phyloP scores from a whole-genome alignment of 2,113 vertebrate species.

The Polyodon spathula region DNA sequence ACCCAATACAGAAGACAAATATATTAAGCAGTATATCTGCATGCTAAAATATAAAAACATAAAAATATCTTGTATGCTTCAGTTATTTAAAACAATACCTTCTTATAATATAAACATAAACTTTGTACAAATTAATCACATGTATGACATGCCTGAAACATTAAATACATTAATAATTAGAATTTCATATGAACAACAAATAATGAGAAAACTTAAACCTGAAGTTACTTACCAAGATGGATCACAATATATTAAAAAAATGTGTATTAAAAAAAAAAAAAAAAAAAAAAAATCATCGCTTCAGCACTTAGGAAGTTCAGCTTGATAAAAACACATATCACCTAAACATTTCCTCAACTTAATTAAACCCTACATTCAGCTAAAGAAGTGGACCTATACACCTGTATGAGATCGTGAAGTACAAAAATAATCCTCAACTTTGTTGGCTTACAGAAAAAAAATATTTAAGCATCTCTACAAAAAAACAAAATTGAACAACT shows the following conservation, averaged over 20 bases:
- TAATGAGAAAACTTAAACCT: background rate
- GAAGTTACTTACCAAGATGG: slow-evolving; percentile 27
- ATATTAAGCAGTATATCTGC: slow-evolving; percentile 41
- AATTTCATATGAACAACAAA: slow-evolving; percentile 27
- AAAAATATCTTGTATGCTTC: slow-evolving; percentile 45
- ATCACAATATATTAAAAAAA: slow-evolving; percentile 29
- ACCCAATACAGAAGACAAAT: slow-evolving; percentile 33
- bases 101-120: slow-evolving; percentile 51
- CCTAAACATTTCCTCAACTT: background rate
- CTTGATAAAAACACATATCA: slow-evolving; percentile 17
- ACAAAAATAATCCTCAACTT: slow-evolving; percentile 65
- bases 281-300: no score
- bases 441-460: slow-evolving; percentile 58
- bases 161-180: slow-evolving; percentile 43
- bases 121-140: slow-evolving; percentile 52
- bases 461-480: slow-evolving; percentile 56
- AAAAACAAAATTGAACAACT: slow-evolving; percentile 46
- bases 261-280: no score
- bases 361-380: slow-evolving; percentile 34
- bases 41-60: slow-evolving; percentile 52
- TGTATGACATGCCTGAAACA: slow-evolving; percentile 49
- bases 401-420: slow-evolving; percentile 51
- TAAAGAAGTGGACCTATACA: slow-evolving; percentile 40
- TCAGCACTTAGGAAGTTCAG: background rate
- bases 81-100: slow-evolving; percentile 57